These are phyloP conservation scores for Zaprionus ornatus DNA, from an alignment of 1,140 invertebrate genomes.

Conservation along the genomic window DNA sequence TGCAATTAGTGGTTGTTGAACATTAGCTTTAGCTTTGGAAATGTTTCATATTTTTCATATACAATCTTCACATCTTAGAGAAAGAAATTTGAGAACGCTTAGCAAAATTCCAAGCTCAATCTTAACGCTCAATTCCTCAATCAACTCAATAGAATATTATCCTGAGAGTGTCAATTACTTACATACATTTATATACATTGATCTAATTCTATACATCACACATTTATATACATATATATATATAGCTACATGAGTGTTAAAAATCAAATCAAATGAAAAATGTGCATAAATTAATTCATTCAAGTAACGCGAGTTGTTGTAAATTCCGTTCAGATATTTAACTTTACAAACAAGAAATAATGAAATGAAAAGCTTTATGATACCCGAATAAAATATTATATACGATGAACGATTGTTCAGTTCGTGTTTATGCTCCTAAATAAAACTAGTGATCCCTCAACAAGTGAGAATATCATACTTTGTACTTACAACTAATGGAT, in stretches of 20 bases:
- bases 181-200: slow-evolving; percentile 23
- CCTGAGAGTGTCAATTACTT: slow-evolving; percentile 59
- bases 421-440: not conserved
- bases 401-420: slow-evolving; percentile 5
- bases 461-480: too few relatives aligned
- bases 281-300: slow-evolving; percentile 40
- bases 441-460: not conserved
- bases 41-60: slow-evolving; percentile 77
- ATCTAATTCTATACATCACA: slow-evolving; percentile 13
- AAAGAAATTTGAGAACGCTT: slow-evolving; percentile 45
- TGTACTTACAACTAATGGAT: too few relatives aligned
- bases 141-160: slow-evolving; percentile 45
- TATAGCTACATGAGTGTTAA: slow-evolving; percentile 49
- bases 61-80: slow-evolving; percentile 59
- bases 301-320: slow-evolving; percentile 76
- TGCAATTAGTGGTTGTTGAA: slow-evolving; percentile 82
- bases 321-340: slow-evolving; percentile 79
- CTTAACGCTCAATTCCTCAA: slow-evolving; percentile 54
- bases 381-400: slow-evolving; percentile 60
- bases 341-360: slow-evolving; percentile 69
- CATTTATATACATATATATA: slow-evolving; percentile 31
- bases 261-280: slow-evolving; percentile 46
- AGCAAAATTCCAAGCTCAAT: slow-evolving; percentile 37
- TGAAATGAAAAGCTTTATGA: slow-evolving; percentile 69
- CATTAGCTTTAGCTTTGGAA: slow-evolving; percentile 76